Base-by-base conservation (phyloP, 2,888 invertebrate species). In the Orthosia gothica region DNA sequence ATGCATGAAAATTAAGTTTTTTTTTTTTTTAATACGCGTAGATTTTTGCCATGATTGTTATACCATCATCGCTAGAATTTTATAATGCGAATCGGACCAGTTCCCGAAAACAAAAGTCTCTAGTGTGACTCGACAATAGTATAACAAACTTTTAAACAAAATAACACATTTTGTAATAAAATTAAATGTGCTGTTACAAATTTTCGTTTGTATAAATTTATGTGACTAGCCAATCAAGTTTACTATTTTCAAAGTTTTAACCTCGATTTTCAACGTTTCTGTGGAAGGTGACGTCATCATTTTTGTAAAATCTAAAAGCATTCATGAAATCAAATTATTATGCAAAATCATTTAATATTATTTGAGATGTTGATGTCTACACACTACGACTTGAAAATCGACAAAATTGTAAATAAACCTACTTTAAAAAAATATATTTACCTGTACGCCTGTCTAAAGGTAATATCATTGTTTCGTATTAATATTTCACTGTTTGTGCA, bases 401-500 rank as follows among this genome's bases (percentile, higher is more conserved):
- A 62, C 63, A 32, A 55, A 67, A 52, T 57, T 72, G 72, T 84
- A 72, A 57, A 85, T 81, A 76, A 76, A 54, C 59, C 40, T 66
- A 57, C 64, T 49, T 73, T 45, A 13, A 66, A 77, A 77, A 74
- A 59, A 13, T 70, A 66, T 83, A 83, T 82, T 74, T 80, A 80
- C 76, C 62, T 67, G 58, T 75, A 79, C 76, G 76, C 81, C 81
- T 86, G 77, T 85, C 73, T 85, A 82, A 67, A 85, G 88, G 86
- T 79, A 70, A 74, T 87, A 88, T 90, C 76, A 90, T 91, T 89
- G 86, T 90, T 88, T 91, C 89, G 87, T 92, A 91, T 91, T 92
- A 91, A 91, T 92, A 90, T 91, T 90, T 91, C 89, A 94, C 89
- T 94, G 89, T 94, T 92, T 95, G 95, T 95, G 95, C 95, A 96